phyloP scores from a whole-genome alignment of 2,888 invertebrate genomes.

The Charanyca ferruginea region DNA sequence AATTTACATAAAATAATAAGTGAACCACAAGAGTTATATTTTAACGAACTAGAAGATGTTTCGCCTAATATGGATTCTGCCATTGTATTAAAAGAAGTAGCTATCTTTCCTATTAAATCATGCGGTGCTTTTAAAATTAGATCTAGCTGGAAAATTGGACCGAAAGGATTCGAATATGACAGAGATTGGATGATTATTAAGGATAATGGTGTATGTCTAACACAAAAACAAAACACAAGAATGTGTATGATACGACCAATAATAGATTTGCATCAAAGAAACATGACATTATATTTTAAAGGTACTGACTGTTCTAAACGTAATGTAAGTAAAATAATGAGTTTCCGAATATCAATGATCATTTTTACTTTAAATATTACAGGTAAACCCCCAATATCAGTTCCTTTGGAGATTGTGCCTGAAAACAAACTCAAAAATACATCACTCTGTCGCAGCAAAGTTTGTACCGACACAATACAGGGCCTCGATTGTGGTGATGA shows the following conservation, averaged over 20 bases:
- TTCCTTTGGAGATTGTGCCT: constrained; percentile 86
- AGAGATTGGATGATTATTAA: constrained; percentile 98
- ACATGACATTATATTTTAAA: constrained; percentile 91
- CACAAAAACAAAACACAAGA: constrained; percentile 95
- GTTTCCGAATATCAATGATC: background rate
- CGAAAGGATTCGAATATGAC: constrained; percentile 96
- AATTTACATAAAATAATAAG: constrained; percentile 63
- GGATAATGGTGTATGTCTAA: constrained; percentile 95
- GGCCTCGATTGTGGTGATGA: constrained; percentile 96
- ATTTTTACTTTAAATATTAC: constrained; percentile 59
- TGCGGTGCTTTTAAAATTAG: constrained; percentile 95
- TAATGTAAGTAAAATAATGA: background rate
- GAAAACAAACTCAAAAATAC: constrained; percentile 73
- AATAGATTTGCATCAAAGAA: constrained; percentile 91
- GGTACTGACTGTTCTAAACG: constrained; percentile 80
- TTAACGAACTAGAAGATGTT: constrained; percentile 46
- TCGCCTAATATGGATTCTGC: constrained; percentile 64
- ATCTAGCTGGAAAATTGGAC: constrained; percentile 93
- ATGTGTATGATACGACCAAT: constrained; percentile 95
- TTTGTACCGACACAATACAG: constrained; percentile 95
- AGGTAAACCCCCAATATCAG: constrained; percentile 89
- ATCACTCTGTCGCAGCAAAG: constrained; percentile 94
- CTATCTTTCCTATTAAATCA: constrained; percentile 97
- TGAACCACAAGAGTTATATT: constrained; percentile 59
- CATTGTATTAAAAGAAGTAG: constrained; percentile 77